Evolutionary conservation across 2,113 vertebrate genomes (phyloP).

Genomic region (Nerophis ophidion): DNA sequence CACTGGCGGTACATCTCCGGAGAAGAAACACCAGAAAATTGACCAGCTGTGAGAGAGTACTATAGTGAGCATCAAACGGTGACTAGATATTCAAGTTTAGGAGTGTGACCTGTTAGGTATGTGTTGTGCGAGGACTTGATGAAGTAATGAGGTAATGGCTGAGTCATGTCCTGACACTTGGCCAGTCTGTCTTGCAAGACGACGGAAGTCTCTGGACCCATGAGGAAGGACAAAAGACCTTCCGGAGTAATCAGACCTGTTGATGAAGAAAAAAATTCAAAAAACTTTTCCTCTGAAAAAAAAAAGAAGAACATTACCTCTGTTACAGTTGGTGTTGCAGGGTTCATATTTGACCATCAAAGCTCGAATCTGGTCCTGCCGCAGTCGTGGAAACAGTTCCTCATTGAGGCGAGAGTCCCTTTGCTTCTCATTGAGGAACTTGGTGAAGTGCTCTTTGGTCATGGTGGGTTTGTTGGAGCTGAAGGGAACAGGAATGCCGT

Average conservation of each 20-base stretch:
- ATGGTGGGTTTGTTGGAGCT: conserved; percentile 87
- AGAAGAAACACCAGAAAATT: conserved; percentile 92
- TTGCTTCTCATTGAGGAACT: conserved; percentile 95
- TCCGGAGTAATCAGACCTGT: conserved; percentile 89
- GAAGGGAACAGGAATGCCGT: conserved; percentile 11
- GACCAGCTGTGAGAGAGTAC: conserved; percentile 75
- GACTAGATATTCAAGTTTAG: neutral
- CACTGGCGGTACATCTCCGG: conserved; percentile 97
- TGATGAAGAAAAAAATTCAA: conserved; percentile 14
- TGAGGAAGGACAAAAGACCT: conserved; percentile 86
- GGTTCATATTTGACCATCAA: conserved; percentile 95
- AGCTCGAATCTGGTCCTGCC: conserved; percentile 84
- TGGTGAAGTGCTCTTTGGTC: conserved; percentile 90
- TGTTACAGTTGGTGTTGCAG: conserved; percentile 76
- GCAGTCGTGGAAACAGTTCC: conserved; percentile 81
- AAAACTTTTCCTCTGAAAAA: neutral
- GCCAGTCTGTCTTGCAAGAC: conserved; percentile 80
- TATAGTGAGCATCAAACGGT: neutral
- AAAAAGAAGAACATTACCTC: conserved; percentile 68
- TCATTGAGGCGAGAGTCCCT: conserved; percentile 88
- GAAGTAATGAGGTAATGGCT: conserved; percentile 90
- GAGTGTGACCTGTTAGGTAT: conserved; percentile 82
- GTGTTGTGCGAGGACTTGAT: conserved; percentile 98
- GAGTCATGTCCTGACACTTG: conserved; percentile 87
- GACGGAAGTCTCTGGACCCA: conserved; percentile 84